These are phyloP conservation scores for Sebastes cheni DNA, from an alignment of 2,797 vertebrate genomes.

Conservation along the genomic window DNA sequence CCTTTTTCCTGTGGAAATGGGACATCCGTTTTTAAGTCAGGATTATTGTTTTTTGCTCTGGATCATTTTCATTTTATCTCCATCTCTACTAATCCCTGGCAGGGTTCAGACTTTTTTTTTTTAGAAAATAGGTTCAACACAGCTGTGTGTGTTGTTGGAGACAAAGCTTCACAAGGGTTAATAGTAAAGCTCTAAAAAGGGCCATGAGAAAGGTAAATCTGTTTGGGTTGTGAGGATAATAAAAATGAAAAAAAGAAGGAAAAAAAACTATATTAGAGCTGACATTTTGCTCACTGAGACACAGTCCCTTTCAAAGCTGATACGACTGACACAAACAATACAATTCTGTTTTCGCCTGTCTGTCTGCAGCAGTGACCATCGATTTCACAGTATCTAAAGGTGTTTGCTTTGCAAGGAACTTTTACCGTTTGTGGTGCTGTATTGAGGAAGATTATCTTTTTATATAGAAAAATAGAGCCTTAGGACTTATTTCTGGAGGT, in stretches of 20 bases:
- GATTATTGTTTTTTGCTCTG: conserved; percentile 70
- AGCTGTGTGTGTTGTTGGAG: conserved; percentile 43
- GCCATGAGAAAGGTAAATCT: conserved; percentile 61
- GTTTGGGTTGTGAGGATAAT: conserved; percentile 67
- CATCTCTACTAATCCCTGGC: conserved; percentile 69
- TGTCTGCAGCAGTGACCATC: neutral
- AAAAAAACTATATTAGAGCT: conserved; percentile 49
- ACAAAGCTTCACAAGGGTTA: conserved; percentile 36
- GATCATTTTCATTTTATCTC: conserved; percentile 48
- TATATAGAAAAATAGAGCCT: neutral
- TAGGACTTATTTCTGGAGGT: conserved; percentile 10
- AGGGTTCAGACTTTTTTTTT: conserved; percentile 44
- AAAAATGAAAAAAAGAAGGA: conserved; percentile 32
- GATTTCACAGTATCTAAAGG: neutral
- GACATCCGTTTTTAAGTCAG: conserved; percentile 63
- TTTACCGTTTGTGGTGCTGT: neutral
- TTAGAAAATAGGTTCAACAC: conserved; percentile 44
- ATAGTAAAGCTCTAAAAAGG: conserved; percentile 28
- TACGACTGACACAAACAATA: conserved; percentile 17
- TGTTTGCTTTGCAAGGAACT: neutral
- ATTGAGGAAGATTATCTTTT: neutral
- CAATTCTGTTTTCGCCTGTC: neutral
- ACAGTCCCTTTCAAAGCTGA: conserved; percentile 25
- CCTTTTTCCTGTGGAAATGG: conserved; percentile 9
- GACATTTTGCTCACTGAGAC: conserved; percentile 50